A percentile compares a stretch with the other conserved stretches of the same genome.
Evolutionary conservation across 2,113 vertebrate genomes (phyloP).

Genomic region (Myrmophylax atrothorax): DNA sequence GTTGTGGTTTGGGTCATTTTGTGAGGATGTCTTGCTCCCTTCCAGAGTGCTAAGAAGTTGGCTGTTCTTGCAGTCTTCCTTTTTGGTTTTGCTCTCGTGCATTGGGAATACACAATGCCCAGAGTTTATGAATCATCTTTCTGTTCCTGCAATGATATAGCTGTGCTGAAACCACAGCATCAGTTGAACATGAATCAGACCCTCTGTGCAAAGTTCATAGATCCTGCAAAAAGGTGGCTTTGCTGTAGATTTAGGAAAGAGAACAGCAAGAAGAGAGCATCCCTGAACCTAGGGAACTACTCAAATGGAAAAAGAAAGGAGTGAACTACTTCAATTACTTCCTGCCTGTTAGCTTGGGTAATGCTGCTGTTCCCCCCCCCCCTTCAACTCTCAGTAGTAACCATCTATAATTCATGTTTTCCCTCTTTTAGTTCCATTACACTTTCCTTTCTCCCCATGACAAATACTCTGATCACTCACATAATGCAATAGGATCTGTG

Average conservation of each 20-base stretch:
- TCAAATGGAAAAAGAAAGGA: background rate
- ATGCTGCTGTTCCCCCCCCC: background rate
- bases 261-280: background rate
- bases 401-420: constrained; percentile 35
- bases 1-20: background rate
- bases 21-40: background rate
- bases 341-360: background rate
- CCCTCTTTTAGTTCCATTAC: constrained; percentile 12
- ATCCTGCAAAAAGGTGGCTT: background rate
- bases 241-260: background rate
- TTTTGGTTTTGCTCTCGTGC: background rate
- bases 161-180: background rate
- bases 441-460: background rate
- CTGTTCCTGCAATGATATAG: background rate
- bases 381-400: background rate
- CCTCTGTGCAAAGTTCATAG: background rate
- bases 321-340: background rate
- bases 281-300: background rate
- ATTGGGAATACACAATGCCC: background rate
- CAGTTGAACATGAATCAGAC: background rate
- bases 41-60: background rate
- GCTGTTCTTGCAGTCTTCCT: background rate
- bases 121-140: background rate
- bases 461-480: background rate
- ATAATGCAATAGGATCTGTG: background rate